Evolutionary conservation across 2,113 vertebrate genomes (phyloP).

Genomic region (Xiphias gladius): DNA sequence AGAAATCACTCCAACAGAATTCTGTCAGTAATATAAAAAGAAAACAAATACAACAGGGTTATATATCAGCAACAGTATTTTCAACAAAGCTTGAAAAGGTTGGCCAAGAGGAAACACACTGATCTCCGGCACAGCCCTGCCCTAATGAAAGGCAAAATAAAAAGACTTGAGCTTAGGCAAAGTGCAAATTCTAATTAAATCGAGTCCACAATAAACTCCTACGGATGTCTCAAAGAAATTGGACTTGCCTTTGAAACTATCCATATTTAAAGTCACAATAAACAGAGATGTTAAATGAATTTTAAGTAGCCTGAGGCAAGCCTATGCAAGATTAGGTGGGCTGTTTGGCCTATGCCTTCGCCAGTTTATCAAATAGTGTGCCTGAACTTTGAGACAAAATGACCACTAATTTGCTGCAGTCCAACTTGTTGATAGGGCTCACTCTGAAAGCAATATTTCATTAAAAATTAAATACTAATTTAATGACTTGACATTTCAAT

Average conservation of each 20-base stretch:
- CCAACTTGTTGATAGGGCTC: slow-evolving; percentile 41
- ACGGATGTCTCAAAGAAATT: slow-evolving; percentile 34
- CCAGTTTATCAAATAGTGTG: slow-evolving; percentile 57
- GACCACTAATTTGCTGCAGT: slow-evolving; percentile 52
- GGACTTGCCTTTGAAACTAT: slow-evolving; percentile 40
- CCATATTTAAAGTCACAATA: slow-evolving; percentile 50
- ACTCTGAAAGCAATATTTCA: slow-evolving; percentile 48
- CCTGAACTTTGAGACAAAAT: slow-evolving; percentile 63
- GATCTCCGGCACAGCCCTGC: slow-evolving; percentile 2
- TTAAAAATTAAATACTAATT: slow-evolving; percentile 60
- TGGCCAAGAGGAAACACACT: slow-evolving; percentile 32
- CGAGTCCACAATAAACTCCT: slow-evolving; percentile 34
- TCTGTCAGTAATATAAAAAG: slow-evolving; percentile 11
- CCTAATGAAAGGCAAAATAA: slow-evolving; percentile 10
- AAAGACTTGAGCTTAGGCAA: slow-evolving; percentile 24
- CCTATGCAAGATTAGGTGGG: slow-evolving; percentile 43
- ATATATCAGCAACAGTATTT: slow-evolving; percentile 20
- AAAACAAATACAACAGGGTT: slow-evolving; percentile 8
- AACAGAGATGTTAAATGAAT: slow-evolving; percentile 62
- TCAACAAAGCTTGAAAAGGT: slow-evolving; percentile 28
- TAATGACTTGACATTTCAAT: slow-evolving; percentile 65
- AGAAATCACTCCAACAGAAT: neutral
- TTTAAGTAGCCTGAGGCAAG: slow-evolving; percentile 50
- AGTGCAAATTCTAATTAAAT: slow-evolving; percentile 54
- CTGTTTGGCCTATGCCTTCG: slow-evolving; percentile 45